These are phyloP conservation scores for Aporrectodea caliginosa DNA, from an alignment of 1,140 invertebrate genomes.

Conservation along the genomic window DNA sequence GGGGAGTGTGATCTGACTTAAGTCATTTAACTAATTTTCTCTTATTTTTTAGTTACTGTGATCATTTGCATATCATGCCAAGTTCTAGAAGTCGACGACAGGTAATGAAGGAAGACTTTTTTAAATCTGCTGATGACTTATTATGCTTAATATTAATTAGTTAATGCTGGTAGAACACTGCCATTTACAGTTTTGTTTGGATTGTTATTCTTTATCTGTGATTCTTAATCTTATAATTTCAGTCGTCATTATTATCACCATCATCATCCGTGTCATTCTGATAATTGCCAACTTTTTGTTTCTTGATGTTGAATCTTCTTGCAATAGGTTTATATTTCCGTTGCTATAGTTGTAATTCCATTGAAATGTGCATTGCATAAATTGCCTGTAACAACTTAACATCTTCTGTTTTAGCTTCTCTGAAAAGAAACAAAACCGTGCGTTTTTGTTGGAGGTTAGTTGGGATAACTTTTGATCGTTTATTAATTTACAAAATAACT, in stretches of 20 bases:
- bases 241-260: background rate
- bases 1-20: no score
- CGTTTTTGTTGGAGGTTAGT: conserved; percentile 8
- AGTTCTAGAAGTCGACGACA: conserved; percentile 19
- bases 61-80: background rate
- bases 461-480: background rate
- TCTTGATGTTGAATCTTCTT: background rate
- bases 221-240: background rate
- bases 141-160: no score
- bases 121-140: no score
- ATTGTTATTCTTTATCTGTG: background rate
- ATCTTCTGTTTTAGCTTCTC: conserved; percentile 4
- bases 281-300: background rate
- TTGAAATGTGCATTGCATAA: background rate
- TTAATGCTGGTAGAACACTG: background rate
- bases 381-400: background rate
- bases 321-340: background rate
- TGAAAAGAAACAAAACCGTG: conserved; percentile 19
- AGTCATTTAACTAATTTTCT: no score
- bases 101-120: background rate
- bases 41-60: background rate
- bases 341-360: background rate
- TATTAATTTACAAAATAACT: no score
- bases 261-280: background rate
- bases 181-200: background rate